These are phyloP conservation scores for Mormyrus hasselquistii DNA, from an alignment of 2,797 vertebrate species.

Conservation along the genomic window DNA sequence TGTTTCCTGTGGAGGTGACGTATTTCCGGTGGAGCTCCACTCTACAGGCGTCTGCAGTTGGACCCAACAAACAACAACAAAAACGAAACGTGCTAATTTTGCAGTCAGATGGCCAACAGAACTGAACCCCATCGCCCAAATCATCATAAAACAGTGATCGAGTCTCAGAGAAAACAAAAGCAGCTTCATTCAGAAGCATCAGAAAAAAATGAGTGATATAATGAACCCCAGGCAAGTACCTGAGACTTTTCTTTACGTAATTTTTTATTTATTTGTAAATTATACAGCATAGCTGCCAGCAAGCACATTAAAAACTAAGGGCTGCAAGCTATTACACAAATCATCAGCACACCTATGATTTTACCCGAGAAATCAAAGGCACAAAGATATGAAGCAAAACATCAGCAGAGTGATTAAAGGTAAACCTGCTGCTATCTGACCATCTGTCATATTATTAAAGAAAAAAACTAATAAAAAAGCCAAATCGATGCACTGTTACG, in stretches of 20 bases:
- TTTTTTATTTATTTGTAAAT: neutral
- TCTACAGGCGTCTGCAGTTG: too few relatives aligned
- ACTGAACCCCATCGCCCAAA: neutral
- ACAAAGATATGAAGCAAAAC: neutral
- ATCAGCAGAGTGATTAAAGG: neutral
- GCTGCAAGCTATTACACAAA: neutral
- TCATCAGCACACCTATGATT: neutral
- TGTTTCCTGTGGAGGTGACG: too few relatives aligned
- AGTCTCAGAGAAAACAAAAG: neutral
- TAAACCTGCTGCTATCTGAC: neutral
- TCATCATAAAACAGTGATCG: neutral
- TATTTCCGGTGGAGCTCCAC: too few relatives aligned
- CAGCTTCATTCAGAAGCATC: neutral
- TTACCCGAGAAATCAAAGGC: neutral
- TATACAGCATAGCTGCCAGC: neutral
- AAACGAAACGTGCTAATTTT: neutral
- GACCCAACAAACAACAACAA: neutral
- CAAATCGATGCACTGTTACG: conserved; percentile 21
- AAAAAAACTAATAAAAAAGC: neutral
- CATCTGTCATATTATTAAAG: neutral
- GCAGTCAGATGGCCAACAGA: neutral
- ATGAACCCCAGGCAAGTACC: neutral
- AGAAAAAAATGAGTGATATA: neutral
- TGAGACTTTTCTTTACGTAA: neutral
- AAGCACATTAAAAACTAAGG: neutral